phyloP scores from a whole-genome alignment of 1,140 invertebrate species.

The Nephotettix cincticeps region DNA sequence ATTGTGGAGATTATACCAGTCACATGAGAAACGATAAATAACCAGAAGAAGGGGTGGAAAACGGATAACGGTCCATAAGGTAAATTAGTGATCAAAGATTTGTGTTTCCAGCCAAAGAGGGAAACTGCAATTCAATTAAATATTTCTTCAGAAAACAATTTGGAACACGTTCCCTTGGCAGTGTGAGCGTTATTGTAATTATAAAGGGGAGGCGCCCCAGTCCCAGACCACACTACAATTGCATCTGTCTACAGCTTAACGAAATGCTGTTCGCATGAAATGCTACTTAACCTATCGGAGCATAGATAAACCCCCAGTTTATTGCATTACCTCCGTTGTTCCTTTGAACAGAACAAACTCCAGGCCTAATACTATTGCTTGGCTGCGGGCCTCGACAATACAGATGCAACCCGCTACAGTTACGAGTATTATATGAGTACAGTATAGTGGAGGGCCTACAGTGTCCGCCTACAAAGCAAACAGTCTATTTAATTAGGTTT shows the following conservation, averaged over 20 bases:
- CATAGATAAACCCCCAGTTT: constrained; percentile 35
- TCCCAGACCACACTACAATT: constrained; percentile 31
- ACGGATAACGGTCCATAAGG: constrained; percentile 3
- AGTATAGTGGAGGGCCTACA: too few species aligned
- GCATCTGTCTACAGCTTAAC: constrained; percentile 33
- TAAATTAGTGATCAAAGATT: constrained; percentile 23
- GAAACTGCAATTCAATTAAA: constrained; percentile 35
- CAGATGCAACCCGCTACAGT: too few species aligned
- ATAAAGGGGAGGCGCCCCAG: constrained; percentile 22
- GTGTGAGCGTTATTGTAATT: constrained; percentile 32
- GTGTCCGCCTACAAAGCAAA: too few species aligned
- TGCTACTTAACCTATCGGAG: constrained; percentile 38
- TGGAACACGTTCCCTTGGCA: constrained; percentile 31
- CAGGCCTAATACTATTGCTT: too few species aligned
- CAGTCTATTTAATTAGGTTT: too few species aligned
- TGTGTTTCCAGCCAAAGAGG: constrained; percentile 10
- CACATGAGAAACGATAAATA: constrained; percentile 20
- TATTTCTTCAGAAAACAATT: constrained; percentile 39
- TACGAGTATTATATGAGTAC: too few species aligned
- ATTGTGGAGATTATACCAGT: constrained; percentile 5
- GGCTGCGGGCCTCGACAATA: too few species aligned
- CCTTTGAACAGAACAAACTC: constrained; percentile 15
- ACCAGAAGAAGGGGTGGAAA: neutral
- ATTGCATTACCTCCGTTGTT: constrained; percentile 31
- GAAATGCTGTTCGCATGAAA: constrained; percentile 37